Evolutionary conservation across 2,113 vertebrate species (phyloP).

Genomic region (Corythaixoides concolor): DNA sequence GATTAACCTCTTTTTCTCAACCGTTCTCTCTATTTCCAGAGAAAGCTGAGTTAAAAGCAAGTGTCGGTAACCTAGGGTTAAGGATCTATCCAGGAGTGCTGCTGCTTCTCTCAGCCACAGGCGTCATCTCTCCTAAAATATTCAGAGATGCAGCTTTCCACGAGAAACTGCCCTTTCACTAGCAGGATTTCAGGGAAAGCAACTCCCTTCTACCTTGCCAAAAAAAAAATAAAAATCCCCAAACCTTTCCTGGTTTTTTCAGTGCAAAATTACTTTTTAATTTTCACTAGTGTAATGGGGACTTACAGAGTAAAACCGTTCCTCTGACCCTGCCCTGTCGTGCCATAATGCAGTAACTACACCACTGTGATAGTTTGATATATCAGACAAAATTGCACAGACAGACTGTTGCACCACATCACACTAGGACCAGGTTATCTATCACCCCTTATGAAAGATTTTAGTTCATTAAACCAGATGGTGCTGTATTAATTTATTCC

Average conservation of each 20-base stretch:
- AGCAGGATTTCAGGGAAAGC: background rate
- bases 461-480: background rate
- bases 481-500: background rate
- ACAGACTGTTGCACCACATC: background rate
- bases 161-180: background rate
- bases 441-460: background rate
- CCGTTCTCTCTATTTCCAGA: background rate
- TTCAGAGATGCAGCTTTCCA: background rate
- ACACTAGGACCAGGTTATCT: background rate
- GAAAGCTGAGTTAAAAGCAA: background rate
- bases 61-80: background rate
- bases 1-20: background rate
- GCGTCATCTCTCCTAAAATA: background rate
- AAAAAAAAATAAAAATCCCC: background rate
- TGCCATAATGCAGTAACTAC: background rate
- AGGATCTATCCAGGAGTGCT: background rate
- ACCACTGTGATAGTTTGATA: background rate
- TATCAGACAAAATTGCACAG: background rate
- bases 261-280: background rate
- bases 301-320: background rate
- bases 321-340: fast-evolving
- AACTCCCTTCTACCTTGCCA: background rate
- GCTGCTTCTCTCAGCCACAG: background rate
- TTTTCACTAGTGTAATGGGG: background rate
- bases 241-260: background rate